phyloP scores from a whole-genome alignment of 2,797 vertebrate genomes.

The Protonibea diacanthus region DNA sequence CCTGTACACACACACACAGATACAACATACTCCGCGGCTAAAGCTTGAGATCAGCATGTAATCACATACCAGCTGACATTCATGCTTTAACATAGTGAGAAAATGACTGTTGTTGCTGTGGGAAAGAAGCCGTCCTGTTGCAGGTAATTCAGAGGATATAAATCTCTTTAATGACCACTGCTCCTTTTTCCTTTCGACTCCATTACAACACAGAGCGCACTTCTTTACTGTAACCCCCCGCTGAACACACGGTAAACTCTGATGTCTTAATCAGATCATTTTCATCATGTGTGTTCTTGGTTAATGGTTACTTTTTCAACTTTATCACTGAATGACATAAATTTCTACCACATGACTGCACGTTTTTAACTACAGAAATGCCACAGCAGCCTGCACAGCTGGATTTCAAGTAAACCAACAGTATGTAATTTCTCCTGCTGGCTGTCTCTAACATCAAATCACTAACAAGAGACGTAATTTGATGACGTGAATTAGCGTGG shows the following conservation, averaged over 20 bases:
- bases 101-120: constrained; percentile 19
- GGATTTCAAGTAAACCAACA: neutral
- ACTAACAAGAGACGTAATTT: too few relatives aligned
- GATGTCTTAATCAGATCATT: neutral
- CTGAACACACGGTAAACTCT: neutral
- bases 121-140: neutral
- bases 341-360: neutral
- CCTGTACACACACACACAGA: constrained; percentile 11
- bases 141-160: constrained; percentile 9
- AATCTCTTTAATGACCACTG: constrained; percentile 3
- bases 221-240: neutral
- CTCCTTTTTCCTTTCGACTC: constrained; percentile 3
- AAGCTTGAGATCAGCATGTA: constrained; percentile 27
- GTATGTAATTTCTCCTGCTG: too few relatives aligned
- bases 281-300: neutral
- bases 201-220: neutral
- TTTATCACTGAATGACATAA: neutral
- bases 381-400: neutral
- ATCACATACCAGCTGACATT: constrained; percentile 28
- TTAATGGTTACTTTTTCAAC: neutral
- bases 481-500: too few relatives aligned
- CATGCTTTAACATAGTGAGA: constrained; percentile 17
- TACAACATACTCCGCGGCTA: neutral
- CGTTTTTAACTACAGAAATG: neutral
- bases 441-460: too few relatives aligned